Evolutionary conservation across 2,888 invertebrate species (phyloP), one percentile per base, ranked within the genome.

Genomic region (Tachina fera): DNA sequence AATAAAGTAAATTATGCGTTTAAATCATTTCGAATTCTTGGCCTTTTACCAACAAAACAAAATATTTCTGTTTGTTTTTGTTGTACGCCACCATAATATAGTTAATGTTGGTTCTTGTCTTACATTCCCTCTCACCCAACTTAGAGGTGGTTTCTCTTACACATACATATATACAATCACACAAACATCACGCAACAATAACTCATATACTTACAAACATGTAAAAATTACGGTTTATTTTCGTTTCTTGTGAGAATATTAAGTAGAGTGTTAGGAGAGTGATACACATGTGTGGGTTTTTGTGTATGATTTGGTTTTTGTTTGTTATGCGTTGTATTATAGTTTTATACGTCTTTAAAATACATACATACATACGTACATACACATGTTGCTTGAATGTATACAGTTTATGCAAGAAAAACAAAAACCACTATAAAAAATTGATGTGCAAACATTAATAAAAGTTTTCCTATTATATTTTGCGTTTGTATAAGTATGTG

Each of bases 391-490:
- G 22, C 3, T 47, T 68, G 56, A 58, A 19, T 58, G 53, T 49
- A 51, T 22, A 41, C 41, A 67, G 61, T 76, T 61, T 19, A 53
- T 31, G 19, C 47, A 77, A 70, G 53, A 68, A 22, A n/a, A 39
- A 31, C 31, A 72, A 14, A 63, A 65, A 76, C 39, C 41, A 43
- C 13, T 8, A 88, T 89, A 88, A 87, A 51, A 88, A 88, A 90
- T 88, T 87, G 87, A 90, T 90, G 89, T 88, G 86, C 87, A 56
- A 86, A 88, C 90, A 89, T 90, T 90, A 89, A 90, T 90, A 65
- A 86, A 86, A 82, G 71, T 83, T 83, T 83, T 86, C 39, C 76
- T 83, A 80, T 86, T 86, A 83, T 67, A 75, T 71, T 47, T 67
- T 79, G 70, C 45, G n/a, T 31, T 31, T 31, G 31, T 51, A 39